phyloP scores from a whole-genome alignment of 2,797 vertebrate species.

The Alectoris magna region DNA sequence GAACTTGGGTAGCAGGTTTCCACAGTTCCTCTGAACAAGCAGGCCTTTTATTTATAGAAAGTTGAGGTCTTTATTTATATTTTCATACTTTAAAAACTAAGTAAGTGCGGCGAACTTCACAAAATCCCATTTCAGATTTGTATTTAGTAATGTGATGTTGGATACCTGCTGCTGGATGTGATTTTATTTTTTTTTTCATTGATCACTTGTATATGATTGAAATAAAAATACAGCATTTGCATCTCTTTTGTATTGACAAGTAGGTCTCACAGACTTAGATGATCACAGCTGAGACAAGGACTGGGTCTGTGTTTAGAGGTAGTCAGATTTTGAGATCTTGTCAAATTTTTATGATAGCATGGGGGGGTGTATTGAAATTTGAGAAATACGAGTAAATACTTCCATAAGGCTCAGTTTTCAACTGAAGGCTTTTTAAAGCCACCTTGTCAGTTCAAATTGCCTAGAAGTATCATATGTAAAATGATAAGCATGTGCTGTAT shows the following conservation, averaged over 20 bases:
- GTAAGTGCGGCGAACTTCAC: background rate
- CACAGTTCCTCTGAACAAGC: background rate
- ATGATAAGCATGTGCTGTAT: slow-evolving; percentile 3
- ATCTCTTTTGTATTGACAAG: background rate
- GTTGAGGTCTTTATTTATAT: background rate
- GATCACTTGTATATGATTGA: background rate
- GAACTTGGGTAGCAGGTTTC: background rate
- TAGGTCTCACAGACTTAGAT: background rate
- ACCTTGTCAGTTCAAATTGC: slow-evolving; percentile 23
- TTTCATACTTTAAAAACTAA: background rate
- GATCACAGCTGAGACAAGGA: background rate
- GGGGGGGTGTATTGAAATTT: background rate
- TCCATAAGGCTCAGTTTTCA: background rate
- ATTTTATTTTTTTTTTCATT: background rate
- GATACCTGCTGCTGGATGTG: background rate
- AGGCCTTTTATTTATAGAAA: background rate
- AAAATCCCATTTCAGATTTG: background rate
- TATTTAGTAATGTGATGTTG: no score
- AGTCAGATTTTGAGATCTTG: background rate
- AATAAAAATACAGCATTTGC: background rate
- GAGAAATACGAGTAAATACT: background rate
- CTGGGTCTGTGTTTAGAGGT: background rate
- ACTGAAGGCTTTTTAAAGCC: slow-evolving; percentile 24
- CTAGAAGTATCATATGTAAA: slow-evolving; percentile 15
- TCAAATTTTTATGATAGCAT: background rate